Conservation (phyloP, 2,797 vertebrate species). For the Acanthis flammea region DNA sequence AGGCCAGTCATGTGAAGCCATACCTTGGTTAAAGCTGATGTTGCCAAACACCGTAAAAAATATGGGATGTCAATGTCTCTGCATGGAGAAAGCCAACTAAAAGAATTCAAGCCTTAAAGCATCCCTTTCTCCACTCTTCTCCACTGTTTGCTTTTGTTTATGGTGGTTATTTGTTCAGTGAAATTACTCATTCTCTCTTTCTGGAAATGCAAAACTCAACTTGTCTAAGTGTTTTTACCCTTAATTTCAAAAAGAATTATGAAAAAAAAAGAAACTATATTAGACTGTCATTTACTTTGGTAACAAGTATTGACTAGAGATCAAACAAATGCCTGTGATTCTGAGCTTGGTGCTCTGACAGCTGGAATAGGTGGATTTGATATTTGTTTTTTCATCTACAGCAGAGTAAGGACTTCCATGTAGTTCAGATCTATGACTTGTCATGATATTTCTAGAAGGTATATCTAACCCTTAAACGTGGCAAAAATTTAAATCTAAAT, state of each 20-base stretch:
- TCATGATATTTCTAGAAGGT: not conserved
- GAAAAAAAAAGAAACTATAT: not conserved
- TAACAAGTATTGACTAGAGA: not conserved
- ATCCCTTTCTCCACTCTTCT: not conserved
- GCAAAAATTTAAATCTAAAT: not conserved
- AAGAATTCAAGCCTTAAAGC: not conserved
- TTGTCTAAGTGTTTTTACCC: not conserved
- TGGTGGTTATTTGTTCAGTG: not conserved
- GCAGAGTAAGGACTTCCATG: not conserved
- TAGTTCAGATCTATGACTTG: not conserved
- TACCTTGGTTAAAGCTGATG: not conserved
- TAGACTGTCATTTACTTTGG: not conserved
- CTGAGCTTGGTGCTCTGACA: not conserved
- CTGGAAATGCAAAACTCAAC: not conserved
- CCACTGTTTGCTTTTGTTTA: not conserved
- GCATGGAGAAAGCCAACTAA: not conserved
- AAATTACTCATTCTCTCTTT: not conserved
- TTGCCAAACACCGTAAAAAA: not conserved
- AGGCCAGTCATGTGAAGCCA: not conserved
- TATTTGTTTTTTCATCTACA: not conserved
- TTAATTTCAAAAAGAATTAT: not conserved
- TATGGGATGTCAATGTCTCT: not conserved
- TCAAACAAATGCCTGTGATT: not conserved
- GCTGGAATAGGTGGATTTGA: not conserved
- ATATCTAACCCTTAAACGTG: not conserved